Percentiles rank a stretch among this genome's conserved stretches.
These are phyloP conservation scores for Malurus cyaneus DNA, from an alignment of 2,113 vertebrate genomes.

Conservation along the genomic window DNA sequence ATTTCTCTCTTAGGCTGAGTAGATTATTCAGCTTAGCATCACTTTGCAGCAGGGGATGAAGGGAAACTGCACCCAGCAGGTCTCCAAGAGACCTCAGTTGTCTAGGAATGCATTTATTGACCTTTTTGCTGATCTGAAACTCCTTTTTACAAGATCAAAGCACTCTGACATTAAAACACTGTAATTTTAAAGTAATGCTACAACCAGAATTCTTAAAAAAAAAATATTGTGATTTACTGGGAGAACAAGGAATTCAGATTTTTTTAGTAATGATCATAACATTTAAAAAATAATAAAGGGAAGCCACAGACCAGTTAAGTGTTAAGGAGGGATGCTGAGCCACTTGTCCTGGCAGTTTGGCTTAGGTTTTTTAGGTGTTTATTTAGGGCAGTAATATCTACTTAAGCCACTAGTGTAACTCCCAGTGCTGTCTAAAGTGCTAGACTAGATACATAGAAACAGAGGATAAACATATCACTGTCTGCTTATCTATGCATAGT, in stretches of 20 bases:
- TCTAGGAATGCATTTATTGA: neutral
- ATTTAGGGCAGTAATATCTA: neutral
- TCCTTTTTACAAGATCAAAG: neutral
- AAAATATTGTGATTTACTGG: neutral
- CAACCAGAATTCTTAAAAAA: neutral
- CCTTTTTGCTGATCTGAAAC: neutral
- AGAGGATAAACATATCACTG: neutral
- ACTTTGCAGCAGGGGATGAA: neutral
- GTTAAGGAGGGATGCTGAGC: neutral
- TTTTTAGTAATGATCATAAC: neutral
- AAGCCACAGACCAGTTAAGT: neutral
- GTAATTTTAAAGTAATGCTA: neutral
- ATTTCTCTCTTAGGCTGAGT: neutral
- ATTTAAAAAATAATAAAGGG: neutral
- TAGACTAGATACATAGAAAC: neutral
- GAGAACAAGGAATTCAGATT: neutral
- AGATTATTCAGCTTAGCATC: conserved; percentile 34
- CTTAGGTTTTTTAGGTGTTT: neutral
- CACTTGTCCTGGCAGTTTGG: neutral
- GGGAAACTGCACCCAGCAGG: neutral
- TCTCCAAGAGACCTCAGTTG: neutral
- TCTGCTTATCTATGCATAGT: neutral
- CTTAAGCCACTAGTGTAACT: neutral
- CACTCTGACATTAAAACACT: neutral
- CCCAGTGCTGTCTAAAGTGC: neutral